phyloP scores from a whole-genome alignment of 1,140 invertebrate species.

The Muscidifurax raptorellus region DNA sequence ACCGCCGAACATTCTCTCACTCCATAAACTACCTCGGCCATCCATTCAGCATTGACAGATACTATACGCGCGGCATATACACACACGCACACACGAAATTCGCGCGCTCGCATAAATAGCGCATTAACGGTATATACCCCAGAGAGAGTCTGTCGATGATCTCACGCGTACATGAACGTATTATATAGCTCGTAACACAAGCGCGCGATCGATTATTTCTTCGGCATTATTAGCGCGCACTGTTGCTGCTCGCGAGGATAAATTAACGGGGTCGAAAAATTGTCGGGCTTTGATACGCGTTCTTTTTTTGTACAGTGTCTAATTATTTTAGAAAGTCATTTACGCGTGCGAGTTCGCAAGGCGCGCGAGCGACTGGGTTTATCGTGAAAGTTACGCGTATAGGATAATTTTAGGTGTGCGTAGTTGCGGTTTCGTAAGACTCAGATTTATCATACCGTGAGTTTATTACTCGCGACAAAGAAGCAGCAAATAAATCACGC shows the following conservation, averaged over 20 bases:
- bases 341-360: neutral
- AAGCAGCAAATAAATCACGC: neutral
- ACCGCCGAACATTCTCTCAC: neutral
- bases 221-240: neutral
- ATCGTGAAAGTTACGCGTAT: neutral
- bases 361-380: neutral
- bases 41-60: neutral
- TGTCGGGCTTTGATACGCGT: neutral
- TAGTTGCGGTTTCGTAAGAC: conserved; percentile 23
- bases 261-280: conserved; percentile 16
- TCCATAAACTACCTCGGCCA: neutral
- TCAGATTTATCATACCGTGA: neutral
- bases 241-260: neutral
- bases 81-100: neutral
- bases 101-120: neutral
- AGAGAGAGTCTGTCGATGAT: conserved; percentile 56
- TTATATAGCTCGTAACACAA: conserved; percentile 21
- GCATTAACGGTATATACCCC: conserved; percentile 6
- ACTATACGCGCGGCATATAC: neutral
- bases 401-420: conserved; percentile 6
- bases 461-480: neutral
- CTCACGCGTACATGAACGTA: conserved; percentile 44
- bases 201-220: conserved; percentile 40
- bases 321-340: conserved; percentile 49
- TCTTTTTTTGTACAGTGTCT: conserved; percentile 2